phyloP scores from a whole-genome alignment of 2,888 invertebrate genomes.

The Plagodis pulveraria region DNA sequence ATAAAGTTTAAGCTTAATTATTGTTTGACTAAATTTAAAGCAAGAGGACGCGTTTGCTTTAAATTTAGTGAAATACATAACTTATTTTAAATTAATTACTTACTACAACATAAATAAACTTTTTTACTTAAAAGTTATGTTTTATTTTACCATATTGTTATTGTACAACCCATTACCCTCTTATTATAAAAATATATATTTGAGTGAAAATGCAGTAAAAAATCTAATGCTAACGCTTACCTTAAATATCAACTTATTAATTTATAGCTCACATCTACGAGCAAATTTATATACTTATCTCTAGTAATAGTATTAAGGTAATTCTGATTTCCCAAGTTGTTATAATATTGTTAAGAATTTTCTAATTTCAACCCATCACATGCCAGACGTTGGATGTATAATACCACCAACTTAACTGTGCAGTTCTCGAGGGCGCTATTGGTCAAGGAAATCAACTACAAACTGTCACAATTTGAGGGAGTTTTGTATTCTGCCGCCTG shows the following conservation, averaged over 20 bases:
- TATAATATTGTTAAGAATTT: not conserved
- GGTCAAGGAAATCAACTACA: too few relatives aligned
- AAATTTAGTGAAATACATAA: constrained; percentile 49
- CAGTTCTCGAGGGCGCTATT: too few relatives aligned
- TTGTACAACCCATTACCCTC: not conserved
- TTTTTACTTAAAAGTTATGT: constrained; percentile 3
- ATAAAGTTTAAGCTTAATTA: too few relatives aligned
- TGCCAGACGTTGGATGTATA: too few relatives aligned
- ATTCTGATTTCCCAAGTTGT: constrained; percentile 6
- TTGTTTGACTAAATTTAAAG: constrained; percentile 54
- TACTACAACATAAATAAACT: constrained; percentile 14
- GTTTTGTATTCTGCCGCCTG: too few relatives aligned
- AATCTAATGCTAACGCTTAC: constrained; percentile 22
- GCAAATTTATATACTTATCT: not conserved
- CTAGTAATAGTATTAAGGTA: constrained; percentile 12
- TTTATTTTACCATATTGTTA: not conserved
- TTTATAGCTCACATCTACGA: not conserved
- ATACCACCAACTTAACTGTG: too few relatives aligned
- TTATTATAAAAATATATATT: constrained; percentile 24
- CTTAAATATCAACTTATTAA: not conserved
- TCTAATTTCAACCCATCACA: not conserved
- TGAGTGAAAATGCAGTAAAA: constrained; percentile 75
- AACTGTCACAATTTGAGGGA: too few relatives aligned
- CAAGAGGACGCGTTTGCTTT: constrained; percentile 80
- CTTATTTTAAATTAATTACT: constrained; percentile 1